These are phyloP conservation scores for Drosophila borborema DNA, from an alignment of 2,888 invertebrate genomes.

Conservation along the genomic window DNA sequence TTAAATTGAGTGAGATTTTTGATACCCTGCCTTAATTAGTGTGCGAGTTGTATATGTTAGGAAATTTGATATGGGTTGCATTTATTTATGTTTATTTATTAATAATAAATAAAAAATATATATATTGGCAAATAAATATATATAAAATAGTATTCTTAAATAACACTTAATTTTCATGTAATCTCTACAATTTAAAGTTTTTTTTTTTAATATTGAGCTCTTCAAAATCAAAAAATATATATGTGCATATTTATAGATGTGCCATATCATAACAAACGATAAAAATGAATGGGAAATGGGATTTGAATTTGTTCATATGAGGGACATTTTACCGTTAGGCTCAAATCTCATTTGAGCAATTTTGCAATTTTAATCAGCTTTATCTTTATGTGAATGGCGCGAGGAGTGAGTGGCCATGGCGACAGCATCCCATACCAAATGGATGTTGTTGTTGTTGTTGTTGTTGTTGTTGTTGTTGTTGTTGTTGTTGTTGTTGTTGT, in stretches of 20 bases:
- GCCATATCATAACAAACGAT: slow-evolving; percentile 33
- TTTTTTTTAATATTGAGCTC: neutral
- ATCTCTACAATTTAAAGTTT: neutral
- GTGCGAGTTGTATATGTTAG: neutral
- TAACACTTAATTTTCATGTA: neutral
- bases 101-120: no score
- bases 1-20: slow-evolving; percentile 11
- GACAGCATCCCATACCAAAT: slow-evolving; percentile 7
- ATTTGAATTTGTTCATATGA: slow-evolving; percentile 13
- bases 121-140: neutral
- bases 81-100: no score
- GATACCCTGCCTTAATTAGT: neutral
- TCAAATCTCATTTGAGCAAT: slow-evolving; percentile 74
- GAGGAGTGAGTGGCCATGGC: slow-evolving; percentile 27
- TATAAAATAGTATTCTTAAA: neutral
- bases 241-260: slow-evolving; percentile 12
- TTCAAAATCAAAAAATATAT: neutral
- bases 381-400: slow-evolving; percentile 64
- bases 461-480: slow-evolving; percentile 32
- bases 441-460: neutral
- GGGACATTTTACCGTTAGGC: slow-evolving; percentile 39
- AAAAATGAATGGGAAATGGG: slow-evolving; percentile 11
- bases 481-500: slow-evolving; percentile 46
- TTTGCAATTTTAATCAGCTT: slow-evolving; percentile 76
- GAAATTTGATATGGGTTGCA: no score